phyloP scores from a whole-genome alignment of 2,888 invertebrate genomes.

The Acrobeloides nanus region DNA sequence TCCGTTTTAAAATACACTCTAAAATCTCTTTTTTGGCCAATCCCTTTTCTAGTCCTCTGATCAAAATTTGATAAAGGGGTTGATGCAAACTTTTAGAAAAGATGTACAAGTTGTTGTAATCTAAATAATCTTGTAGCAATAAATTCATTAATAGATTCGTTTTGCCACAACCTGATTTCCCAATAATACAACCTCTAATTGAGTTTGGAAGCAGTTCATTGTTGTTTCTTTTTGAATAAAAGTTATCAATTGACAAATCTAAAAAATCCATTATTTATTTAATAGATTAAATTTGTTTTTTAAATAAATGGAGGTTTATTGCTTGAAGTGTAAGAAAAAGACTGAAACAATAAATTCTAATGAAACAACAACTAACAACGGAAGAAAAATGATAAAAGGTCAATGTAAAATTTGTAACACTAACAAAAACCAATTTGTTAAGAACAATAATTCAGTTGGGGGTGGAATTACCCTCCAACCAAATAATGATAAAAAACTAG shows the following conservation, averaged over 20 bases:
- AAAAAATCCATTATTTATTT: constrained; percentile 11
- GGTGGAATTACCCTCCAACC: not conserved
- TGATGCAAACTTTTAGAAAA: constrained; percentile 33
- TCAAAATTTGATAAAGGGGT: constrained; percentile 31
- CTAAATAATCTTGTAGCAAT: constrained; percentile 26
- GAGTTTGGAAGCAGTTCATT: constrained; percentile 19
- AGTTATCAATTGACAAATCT: constrained; percentile 20
- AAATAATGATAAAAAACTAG: too few relatives aligned
- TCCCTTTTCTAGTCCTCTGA: constrained; percentile 23
- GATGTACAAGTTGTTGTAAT: constrained; percentile 31
- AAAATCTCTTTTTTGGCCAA: constrained; percentile 29
- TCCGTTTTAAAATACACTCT: constrained; percentile 20
- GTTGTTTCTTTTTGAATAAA: constrained; percentile 25
- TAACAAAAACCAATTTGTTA: constrained; percentile 8
- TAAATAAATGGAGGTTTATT: constrained; percentile 7
- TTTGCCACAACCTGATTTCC: constrained; percentile 33
- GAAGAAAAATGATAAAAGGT: constrained; percentile 6
- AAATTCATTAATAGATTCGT: constrained; percentile 35
- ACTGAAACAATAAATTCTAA: constrained; percentile 5
- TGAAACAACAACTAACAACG: constrained; percentile 5
- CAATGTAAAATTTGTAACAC: constrained; percentile 8
- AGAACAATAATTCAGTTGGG: constrained; percentile 4
- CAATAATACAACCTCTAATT: constrained; percentile 36
- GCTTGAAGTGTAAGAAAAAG: constrained; percentile 6
- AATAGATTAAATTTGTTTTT: constrained; percentile 5